Evolutionary conservation across 2,888 invertebrate genomes (phyloP).

Genomic region (Thymelicus acteon): DNA sequence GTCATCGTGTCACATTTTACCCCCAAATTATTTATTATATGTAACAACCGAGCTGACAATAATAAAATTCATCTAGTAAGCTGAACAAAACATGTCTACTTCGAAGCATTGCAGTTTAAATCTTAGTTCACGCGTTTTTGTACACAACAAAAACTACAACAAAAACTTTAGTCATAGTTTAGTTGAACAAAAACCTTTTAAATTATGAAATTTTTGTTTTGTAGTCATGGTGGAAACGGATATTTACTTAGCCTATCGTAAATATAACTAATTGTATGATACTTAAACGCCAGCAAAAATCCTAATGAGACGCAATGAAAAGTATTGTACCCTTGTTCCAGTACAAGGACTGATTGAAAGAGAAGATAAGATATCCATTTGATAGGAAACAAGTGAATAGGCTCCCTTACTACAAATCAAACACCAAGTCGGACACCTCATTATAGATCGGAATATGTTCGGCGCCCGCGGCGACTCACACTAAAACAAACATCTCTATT

Average conservation of each 20-base stretch:
- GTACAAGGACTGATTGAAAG: slow-evolving; percentile 19
- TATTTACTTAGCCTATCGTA: not conserved
- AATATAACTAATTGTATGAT: not conserved
- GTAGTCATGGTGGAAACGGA: no score
- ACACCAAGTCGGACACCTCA: slow-evolving; percentile 70
- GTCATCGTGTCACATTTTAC: no score
- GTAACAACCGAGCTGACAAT: no score
- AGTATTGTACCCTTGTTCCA: slow-evolving; percentile 27
- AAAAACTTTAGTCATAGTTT: no score
- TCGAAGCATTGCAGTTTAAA: no score
- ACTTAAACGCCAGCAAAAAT: slow-evolving; percentile 7
- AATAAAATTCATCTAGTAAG: no score
- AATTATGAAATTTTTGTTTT: no score
- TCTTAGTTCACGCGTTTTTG: no score
- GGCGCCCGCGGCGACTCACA: slow-evolving; percentile 71
- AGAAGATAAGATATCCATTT: slow-evolving; percentile 37
- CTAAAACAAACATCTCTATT: slow-evolving; percentile 82
- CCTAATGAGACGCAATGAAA: slow-evolving; percentile 28
- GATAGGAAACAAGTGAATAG: slow-evolving; percentile 41
- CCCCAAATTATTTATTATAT: no score
- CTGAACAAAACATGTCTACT: no score
- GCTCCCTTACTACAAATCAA: slow-evolving; percentile 58
- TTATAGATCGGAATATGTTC: slow-evolving; percentile 63
- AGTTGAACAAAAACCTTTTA: no score
- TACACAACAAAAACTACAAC: no score